A percentile compares a stretch with the other conserved stretches of the same genome.
Evolutionary conservation across 2,113 vertebrate species (phyloP).

Genomic region (Sialia sialis): DNA sequence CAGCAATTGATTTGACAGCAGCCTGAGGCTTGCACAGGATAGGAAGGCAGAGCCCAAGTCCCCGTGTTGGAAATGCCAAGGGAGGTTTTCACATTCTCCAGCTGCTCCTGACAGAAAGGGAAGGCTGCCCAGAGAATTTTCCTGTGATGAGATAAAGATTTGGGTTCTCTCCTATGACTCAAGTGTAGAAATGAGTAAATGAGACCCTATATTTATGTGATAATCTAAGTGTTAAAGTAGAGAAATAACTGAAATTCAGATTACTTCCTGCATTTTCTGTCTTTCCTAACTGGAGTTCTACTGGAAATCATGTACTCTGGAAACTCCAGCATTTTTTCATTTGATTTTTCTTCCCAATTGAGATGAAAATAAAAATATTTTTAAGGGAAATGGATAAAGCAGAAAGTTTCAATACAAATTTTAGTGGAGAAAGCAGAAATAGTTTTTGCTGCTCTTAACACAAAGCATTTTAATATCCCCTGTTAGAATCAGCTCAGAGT

Average conservation of each 20-base stretch:
- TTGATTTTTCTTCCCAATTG: neutral
- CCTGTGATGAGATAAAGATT: neutral
- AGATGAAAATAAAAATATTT: neutral
- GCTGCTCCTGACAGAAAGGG: neutral
- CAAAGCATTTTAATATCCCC: neutral
- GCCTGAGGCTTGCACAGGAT: neutral
- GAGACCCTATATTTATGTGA: neutral
- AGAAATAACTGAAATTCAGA: neutral
- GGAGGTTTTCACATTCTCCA: neutral
- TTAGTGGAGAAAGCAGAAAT: neutral
- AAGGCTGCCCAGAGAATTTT: neutral
- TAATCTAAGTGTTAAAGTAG: neutral
- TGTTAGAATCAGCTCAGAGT: neutral
- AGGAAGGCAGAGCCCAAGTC: neutral
- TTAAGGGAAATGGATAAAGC: neutral
- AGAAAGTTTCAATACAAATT: neutral
- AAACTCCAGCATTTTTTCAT: neutral
- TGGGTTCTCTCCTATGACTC: neutral
- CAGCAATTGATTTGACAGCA: neutral
- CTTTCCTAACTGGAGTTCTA: neutral
- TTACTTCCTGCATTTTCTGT: neutral
- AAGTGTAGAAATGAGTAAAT: neutral
- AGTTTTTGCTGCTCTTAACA: neutral
- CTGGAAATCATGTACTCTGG: neutral
- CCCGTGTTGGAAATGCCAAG: accelerated